These are phyloP conservation scores for Ectemnius continuus DNA, from an alignment of 2,888 invertebrate species.

Conservation along the genomic window DNA sequence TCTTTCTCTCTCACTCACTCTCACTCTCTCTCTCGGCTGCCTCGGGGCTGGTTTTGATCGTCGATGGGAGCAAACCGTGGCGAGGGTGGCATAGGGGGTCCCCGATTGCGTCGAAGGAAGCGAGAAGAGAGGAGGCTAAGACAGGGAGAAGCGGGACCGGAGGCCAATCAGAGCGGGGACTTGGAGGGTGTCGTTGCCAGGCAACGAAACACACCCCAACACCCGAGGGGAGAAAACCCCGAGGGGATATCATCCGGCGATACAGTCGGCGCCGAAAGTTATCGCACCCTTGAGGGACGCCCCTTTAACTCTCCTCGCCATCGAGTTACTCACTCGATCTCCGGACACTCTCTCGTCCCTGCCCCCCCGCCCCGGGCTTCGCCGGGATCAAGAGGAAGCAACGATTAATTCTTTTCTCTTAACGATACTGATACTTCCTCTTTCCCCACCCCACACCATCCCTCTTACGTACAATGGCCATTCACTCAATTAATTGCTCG, in stretches of 20 bases:
- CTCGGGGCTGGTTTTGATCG: constrained; percentile 51
- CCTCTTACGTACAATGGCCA: background rate
- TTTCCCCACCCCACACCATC: background rate
- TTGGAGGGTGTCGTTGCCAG: constrained; percentile 74
- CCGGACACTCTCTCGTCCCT: constrained; percentile 39
- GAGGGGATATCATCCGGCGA: constrained; percentile 63
- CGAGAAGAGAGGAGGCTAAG: constrained; percentile 61
- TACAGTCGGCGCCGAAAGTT: constrained; percentile 67
- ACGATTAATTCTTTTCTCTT: background rate
- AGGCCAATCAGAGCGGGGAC: constrained; percentile 73
- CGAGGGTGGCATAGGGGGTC: background rate
- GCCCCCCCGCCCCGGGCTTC: too few species aligned
- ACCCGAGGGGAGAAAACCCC: constrained; percentile 66
- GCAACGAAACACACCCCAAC: constrained; percentile 75
- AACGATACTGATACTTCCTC: constrained; percentile 1
- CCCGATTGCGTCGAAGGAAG: constrained; percentile 40
- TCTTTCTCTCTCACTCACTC: background rate
- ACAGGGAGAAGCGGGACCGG: constrained; percentile 65
- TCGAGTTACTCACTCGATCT: constrained; percentile 44
- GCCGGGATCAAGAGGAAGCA: background rate
- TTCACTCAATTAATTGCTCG: background rate
- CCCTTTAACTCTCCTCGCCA: constrained; percentile 48
- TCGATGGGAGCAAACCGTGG: constrained; percentile 32
- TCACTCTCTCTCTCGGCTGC: constrained; percentile 7
- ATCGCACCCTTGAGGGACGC: constrained; percentile 61